A percentile compares a stretch with the other conserved stretches of the same genome.
Evolutionary conservation across 2,797 vertebrate species (phyloP).

Genomic region (Petrocephalus sullivani): DNA sequence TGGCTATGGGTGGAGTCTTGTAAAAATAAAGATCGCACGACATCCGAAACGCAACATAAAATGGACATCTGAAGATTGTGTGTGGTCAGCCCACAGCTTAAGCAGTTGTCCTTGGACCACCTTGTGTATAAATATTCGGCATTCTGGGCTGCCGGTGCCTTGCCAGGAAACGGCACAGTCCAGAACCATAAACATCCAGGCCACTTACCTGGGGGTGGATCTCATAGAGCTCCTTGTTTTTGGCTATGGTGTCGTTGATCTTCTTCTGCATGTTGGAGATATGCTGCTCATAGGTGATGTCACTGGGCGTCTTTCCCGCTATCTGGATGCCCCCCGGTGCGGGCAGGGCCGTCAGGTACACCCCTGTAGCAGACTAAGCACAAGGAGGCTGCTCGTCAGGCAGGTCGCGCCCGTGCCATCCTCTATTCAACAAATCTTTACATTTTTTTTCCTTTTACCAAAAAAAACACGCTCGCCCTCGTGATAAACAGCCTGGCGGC

Average conservation of each 20-base stretch:
- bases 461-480: not conserved
- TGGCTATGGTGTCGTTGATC: conserved; percentile 92
- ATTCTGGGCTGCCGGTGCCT: not conserved
- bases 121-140: not conserved
- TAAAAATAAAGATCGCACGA: not conserved
- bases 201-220: conserved; percentile 84
- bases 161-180: not conserved
- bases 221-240: conserved; percentile 91
- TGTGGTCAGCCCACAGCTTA: not conserved
- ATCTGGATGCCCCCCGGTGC: conserved; percentile 91
- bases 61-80: not conserved
- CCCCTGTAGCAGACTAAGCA: conserved; percentile 88
- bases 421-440: not conserved
- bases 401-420: not conserved
- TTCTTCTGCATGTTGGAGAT: conserved; percentile 90
- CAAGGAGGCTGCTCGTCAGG: not conserved
- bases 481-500: not conserved
- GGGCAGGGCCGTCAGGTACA: conserved; percentile 86
- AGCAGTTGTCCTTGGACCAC: not conserved
- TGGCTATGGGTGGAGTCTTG: conserved; percentile 49
- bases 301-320: conserved; percentile 86
- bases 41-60: not conserved
- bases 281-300: conserved; percentile 87
- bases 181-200: not conserved
- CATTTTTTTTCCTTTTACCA: not conserved